Evolutionary conservation across 2,797 vertebrate species (phyloP), one percentile per base, ranked within the genome.

Genomic region (Allobates femoralis): DNA sequence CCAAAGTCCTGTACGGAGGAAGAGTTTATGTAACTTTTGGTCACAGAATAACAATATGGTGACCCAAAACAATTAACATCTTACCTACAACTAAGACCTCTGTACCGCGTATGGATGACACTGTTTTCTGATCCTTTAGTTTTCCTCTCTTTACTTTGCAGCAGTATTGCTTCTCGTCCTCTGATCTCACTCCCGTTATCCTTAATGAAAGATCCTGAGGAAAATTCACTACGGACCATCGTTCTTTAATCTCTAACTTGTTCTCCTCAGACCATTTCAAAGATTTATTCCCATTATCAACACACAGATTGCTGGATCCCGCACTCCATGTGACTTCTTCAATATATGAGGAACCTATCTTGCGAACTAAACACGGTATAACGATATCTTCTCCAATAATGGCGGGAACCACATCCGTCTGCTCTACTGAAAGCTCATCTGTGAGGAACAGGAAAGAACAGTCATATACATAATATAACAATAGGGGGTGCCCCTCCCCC

Each of bases 341-440:
- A 74, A 75, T 75, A 28, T 0, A 0, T 23, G 12, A 8, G 15
- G 53, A 7, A 8, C 5, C 21, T 14, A 28, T 41, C 46, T 83
- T 5, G 6, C 55, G 23, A 15, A 83, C 16, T 46, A 4, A 14
- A 50, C 81, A 83, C 1, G 81, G 81, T 21, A 83, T 74, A n/a
- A 34, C 28, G 37, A 75, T 50, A 46, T 58, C 37, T 75, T 83
- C 69, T 58, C 81, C 71, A 5, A 60, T 7, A 4, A 75, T 18
- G 3, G 81, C 69, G 6, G 81, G 67, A 56, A 83, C 67, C n/a
- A 75, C 69, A 83, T 58, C 32, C n/a, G 19, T 11, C 32, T 83
- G 67, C 19, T 83, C 32, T 60, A 75, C 53, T 21, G 23, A 75
- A 2, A 75, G 12, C 16, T 74, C n/a, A 73, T 51, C 81, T 83